Base-by-base conservation (phyloP, 2,797 vertebrate genomes). In the Myoxocephalus aenaeus region DNA sequence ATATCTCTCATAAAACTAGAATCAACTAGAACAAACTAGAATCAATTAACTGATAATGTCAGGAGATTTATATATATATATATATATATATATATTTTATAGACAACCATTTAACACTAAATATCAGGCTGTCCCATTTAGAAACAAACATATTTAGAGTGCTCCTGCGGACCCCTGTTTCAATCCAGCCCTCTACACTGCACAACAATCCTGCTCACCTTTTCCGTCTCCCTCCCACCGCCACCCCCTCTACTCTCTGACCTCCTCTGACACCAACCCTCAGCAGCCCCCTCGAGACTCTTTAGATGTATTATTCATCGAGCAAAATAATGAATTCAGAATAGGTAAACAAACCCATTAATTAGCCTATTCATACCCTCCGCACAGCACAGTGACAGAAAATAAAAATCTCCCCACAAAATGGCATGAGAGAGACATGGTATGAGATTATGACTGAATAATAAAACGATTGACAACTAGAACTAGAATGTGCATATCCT, bases 341-440 rank as follows among this genome's bases (percentile, higher is more conserved):
- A 77, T n/a, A 70, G 75, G 56, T 48, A 91, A 86, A 91, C 77
- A 77, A 87, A 90, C 83, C 80, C 62, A 79, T 84, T 86, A 79
- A 89, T 90, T 83, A 88, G 58, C 70, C 73, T 67, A 59, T 79
- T 89, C 74, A 84, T 75, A 73, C 15, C 66, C 63, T 86, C 80
- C 70, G 64, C 50, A 57, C 29, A 40, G 71, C 59, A 77, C 22
- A 32, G 20, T 54, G 22, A 50, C 34, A 72, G 15, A 72, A 73
- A 62, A 63, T 53, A 11, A 36, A 34, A 65, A 59, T 61, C 17
- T 61, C 7, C 5, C 29, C 57, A 27, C 18, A 48, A 80, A 81
- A 75, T 34, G 57, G 46, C 2, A 32, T 56, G 2, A 29, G n/a
- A 15, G 14, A 69, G 17, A 70, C 68, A 66, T 48, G 36, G 8